Conservation (phyloP, 2,113 vertebrate genomes). For the Sinosuthora webbiana region DNA sequence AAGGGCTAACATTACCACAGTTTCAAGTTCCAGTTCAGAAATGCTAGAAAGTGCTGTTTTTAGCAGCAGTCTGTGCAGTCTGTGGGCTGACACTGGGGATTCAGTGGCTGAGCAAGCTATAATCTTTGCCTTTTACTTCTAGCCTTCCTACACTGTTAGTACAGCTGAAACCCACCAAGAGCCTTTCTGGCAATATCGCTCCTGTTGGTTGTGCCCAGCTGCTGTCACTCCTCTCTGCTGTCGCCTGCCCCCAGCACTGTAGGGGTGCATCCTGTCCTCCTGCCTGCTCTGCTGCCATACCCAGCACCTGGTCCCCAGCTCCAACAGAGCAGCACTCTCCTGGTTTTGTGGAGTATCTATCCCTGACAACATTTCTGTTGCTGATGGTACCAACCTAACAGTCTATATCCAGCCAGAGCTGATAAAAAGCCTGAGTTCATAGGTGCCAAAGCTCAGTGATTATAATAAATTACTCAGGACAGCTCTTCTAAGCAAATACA, state of each 20-base stretch:
- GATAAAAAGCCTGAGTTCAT: neutral
- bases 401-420: neutral
- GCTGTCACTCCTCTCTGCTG: neutral
- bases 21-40: neutral
- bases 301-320: fast-evolving
- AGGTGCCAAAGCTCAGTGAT: neutral
- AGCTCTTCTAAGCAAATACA: neutral
- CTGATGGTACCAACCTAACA: neutral
- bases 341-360: neutral
- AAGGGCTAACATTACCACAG: neutral
- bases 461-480: neutral
- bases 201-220: neutral
- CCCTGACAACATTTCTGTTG: neutral
- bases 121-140: neutral
- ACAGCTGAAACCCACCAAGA: neutral
- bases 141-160: neutral
- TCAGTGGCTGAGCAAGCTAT: neutral
- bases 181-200: fast-evolving
- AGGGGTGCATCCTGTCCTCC: neutral
- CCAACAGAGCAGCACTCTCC: neutral
- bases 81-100: neutral
- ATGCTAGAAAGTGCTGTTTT: neutral
- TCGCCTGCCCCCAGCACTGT: fast-evolving
- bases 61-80: no score
- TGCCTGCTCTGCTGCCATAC: neutral